These are phyloP conservation scores for Camponotus vicinus DNA, from an alignment of 1,140 invertebrate genomes.

Conservation along the genomic window DNA sequence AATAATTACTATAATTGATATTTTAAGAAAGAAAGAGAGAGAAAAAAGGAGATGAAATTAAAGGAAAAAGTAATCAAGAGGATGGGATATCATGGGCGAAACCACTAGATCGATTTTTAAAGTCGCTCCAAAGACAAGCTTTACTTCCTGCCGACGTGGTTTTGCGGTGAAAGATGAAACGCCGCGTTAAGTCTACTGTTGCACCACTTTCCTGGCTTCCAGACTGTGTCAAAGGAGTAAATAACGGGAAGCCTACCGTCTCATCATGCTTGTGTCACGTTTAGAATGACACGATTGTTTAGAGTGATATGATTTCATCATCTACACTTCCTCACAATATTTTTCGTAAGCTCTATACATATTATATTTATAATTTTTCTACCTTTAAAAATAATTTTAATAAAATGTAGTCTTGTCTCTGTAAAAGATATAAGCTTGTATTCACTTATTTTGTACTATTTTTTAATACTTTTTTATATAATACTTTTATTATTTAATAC, in stretches of 20 bases:
- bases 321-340: background rate
- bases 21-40: background rate
- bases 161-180: conserved; percentile 77
- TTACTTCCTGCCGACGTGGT: conserved; percentile 69
- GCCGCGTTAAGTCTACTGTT: conserved; percentile 63
- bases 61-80: background rate
- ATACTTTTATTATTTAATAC: background rate
- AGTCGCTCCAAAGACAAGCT: conserved; percentile 53
- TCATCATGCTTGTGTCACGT: conserved; percentile 37
- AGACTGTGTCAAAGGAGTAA: conserved; percentile 60
- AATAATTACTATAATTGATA: background rate
- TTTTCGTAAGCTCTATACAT: background rate
- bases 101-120: conserved; percentile 61
- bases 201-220: conserved; percentile 75
- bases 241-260: conserved; percentile 66
- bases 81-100: conserved; percentile 44
- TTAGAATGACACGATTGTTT: conserved; percentile 31
- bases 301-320: conserved; percentile 35
- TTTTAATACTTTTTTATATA: background rate
- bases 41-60: background rate
- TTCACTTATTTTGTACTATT: background rate
- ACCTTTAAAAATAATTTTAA: conserved; percentile 1
- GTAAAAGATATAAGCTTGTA: background rate
- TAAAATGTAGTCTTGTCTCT: background rate
- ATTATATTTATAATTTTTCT: too few species aligned